Evolutionary conservation across 2,888 invertebrate species (phyloP).

Genomic region (Platypus cylindrus): DNA sequence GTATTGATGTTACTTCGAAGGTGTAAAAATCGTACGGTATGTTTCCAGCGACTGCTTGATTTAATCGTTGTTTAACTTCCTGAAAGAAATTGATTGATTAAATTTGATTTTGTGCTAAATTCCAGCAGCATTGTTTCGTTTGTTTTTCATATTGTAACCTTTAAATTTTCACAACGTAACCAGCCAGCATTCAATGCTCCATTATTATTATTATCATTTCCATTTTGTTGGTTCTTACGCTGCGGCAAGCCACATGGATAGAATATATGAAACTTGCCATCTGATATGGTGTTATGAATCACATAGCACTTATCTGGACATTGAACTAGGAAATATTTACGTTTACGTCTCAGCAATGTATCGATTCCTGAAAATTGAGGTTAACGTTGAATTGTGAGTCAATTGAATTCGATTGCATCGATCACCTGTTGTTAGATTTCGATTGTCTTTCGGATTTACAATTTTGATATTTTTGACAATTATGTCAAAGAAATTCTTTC

Average conservation of each 20-base stretch:
- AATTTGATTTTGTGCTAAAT: neutral
- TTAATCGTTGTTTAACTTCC: conserved; percentile 13
- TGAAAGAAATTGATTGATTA: conserved; percentile 2
- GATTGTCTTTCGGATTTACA: conserved; percentile 38
- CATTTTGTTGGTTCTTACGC: conserved; percentile 25
- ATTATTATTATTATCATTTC: conserved; percentile 38
- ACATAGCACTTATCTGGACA: conserved; percentile 45
- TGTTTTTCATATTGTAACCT: conserved; percentile 5
- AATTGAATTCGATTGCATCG: no score
- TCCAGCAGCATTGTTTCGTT: no score
- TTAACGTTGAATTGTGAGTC: no score
- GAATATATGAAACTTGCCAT: conserved; percentile 47
- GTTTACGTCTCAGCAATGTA: conserved; percentile 29
- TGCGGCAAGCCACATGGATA: conserved; percentile 40
- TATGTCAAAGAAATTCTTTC: conserved; percentile 49
- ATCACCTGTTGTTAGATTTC: conserved; percentile 31
- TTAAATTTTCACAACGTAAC: conserved; percentile 10
- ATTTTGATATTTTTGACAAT: conserved; percentile 43
- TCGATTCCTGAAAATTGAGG: conserved; percentile 22
- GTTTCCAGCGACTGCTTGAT: conserved; percentile 16
- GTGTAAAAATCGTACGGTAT: conserved; percentile 41
- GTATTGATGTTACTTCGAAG: conserved; percentile 44
- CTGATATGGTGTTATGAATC: conserved; percentile 36
- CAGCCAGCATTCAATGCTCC: conserved; percentile 27
- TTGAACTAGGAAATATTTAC: conserved; percentile 45